Percentiles rank a stretch among this genome's conserved stretches.
These are phyloP conservation scores for Lagorchestes hirsutus DNA, from an alignment of 2,797 vertebrate species.

Conservation along the genomic window DNA sequence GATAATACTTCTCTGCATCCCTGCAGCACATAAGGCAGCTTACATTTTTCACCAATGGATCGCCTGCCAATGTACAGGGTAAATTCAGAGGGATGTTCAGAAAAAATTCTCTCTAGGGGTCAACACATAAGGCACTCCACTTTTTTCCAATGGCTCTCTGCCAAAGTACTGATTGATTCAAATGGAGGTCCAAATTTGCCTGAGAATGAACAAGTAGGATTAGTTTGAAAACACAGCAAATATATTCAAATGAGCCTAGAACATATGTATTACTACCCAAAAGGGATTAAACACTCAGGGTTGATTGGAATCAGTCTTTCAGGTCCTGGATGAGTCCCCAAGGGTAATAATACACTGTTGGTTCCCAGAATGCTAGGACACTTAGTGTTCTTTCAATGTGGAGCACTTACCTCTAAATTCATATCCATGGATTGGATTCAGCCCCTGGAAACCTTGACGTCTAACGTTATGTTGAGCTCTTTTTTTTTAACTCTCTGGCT, in stretches of 20 bases:
- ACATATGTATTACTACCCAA: background rate
- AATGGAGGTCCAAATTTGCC: background rate
- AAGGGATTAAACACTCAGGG: background rate
- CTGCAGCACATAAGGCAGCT: background rate
- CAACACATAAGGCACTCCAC: background rate
- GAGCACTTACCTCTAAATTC: background rate
- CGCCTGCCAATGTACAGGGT: background rate
- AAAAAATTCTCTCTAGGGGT: background rate
- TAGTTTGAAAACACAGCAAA: background rate
- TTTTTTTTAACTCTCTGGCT: background rate
- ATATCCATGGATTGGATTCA: background rate
- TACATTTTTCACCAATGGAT: background rate
- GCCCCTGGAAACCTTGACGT: background rate
- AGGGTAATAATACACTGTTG: background rate
- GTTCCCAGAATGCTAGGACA: background rate
- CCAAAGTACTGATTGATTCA: background rate
- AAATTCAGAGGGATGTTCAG: background rate
- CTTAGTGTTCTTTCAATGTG: background rate
- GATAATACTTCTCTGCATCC: background rate
- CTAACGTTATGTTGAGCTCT: background rate
- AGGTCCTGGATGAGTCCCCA: background rate
- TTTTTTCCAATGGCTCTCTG: background rate
- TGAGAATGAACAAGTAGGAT: background rate
- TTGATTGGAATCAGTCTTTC: background rate
- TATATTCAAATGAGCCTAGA: background rate